Conservation (phyloP, 1,140 invertebrate genomes). For the Bombus cullumanus region DNA sequence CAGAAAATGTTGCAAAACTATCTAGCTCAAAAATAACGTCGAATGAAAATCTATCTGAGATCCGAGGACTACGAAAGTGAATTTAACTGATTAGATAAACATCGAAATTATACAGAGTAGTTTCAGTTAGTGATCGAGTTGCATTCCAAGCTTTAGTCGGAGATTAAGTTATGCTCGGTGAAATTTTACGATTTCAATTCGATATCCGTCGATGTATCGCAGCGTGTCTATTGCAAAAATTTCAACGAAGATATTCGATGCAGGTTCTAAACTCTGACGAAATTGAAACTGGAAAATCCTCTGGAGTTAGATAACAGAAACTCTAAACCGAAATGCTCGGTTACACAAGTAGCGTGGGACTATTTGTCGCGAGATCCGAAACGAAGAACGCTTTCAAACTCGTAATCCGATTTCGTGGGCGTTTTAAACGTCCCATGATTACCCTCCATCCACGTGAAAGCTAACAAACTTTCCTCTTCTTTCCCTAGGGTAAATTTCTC, state of each 20-base stretch:
- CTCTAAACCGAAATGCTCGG: background rate
- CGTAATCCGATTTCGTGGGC: conserved; percentile 29
- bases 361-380: background rate
- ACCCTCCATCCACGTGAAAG: background rate
- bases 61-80: background rate
- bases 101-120: background rate
- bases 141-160: background rate
- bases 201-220: background rate
- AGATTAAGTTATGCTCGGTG: background rate
- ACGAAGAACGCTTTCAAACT: conserved; percentile 10
- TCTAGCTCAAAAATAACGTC: background rate
- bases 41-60: background rate
- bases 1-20: no score
- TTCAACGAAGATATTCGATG: background rate
- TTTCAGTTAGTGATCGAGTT: no score
- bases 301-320: background rate
- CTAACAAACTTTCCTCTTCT: background rate
- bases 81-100: background rate
- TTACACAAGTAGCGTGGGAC: conserved; percentile 24
- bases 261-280: background rate
- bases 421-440: background rate
- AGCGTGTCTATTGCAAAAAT: background rate
- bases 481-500: background rate
- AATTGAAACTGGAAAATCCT: background rate
- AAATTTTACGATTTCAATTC: background rate